These are phyloP conservation scores for Agapostemon virescens DNA, from an alignment of 2,888 invertebrate genomes.

Conservation along the genomic window DNA sequence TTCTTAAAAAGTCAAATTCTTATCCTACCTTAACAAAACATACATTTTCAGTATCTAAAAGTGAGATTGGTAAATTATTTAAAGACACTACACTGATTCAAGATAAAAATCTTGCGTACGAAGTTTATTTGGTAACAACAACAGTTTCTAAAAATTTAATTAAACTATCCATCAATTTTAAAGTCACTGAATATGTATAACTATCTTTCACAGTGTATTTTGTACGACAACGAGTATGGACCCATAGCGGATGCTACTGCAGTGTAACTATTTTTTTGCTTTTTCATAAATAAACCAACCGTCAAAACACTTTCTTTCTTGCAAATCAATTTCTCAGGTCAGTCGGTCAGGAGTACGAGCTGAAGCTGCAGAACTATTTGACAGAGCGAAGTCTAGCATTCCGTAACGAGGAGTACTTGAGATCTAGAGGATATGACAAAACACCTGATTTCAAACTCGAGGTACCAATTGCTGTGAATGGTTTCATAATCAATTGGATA, in stretches of 20 bases:
- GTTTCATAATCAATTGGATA: slow-evolving; percentile 95
- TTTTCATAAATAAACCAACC: not conserved
- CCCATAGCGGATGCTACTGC: slow-evolving; percentile 89
- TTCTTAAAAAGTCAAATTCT: not conserved
- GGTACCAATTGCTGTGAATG: slow-evolving; percentile 92
- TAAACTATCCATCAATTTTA: slow-evolving; percentile 54
- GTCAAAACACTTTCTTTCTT: not conserved
- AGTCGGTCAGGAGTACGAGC: slow-evolving; percentile 93
- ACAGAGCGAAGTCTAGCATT: slow-evolving; percentile 84
- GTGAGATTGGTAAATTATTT: slow-evolving; percentile 82
- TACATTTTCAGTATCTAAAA: slow-evolving; percentile 80
- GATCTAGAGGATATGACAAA: slow-evolving; percentile 94
- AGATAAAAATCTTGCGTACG: slow-evolving; percentile 87
- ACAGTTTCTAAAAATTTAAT: not conserved
- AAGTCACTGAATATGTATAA: slow-evolving; percentile 57
- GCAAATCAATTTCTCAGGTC: slow-evolving; percentile 81
- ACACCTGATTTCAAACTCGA: slow-evolving; percentile 96
- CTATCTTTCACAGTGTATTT: slow-evolving; percentile 84
- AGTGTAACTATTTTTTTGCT: slow-evolving; percentile 82
- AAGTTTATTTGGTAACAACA: slow-evolving; percentile 86
- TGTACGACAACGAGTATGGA: slow-evolving; percentile 93
- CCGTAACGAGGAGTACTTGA: slow-evolving; percentile 89
- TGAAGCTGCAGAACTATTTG: slow-evolving; percentile 86
- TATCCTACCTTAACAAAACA: slow-evolving; percentile 77
- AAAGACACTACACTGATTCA: slow-evolving; percentile 88